Conservation (phyloP, 1,140 invertebrate species). For the Chironomus tepperi region DNA sequence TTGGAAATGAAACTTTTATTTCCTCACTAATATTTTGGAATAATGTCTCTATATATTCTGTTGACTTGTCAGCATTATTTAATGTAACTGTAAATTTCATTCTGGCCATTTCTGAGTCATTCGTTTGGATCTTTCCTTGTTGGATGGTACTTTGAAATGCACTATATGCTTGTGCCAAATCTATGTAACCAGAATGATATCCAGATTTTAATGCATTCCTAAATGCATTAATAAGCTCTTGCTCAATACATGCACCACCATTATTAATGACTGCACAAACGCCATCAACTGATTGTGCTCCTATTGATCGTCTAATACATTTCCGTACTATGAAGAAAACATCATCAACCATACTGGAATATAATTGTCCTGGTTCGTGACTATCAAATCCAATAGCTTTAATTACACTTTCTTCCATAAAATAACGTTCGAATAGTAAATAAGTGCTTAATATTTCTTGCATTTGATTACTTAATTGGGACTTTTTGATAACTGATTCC, state of each 20-base stretch:
- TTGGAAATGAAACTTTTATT: conserved; percentile 52
- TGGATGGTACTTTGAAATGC: conserved; percentile 73
- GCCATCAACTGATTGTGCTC: conserved; percentile 87
- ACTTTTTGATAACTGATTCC: conserved; percentile 62
- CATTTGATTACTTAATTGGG: conserved; percentile 71
- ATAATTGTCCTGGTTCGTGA: conserved; percentile 57
- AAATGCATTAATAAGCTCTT: conserved; percentile 71
- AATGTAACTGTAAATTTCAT: conserved; percentile 53
- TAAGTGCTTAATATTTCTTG: conserved; percentile 88
- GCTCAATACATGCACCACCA: conserved; percentile 78
- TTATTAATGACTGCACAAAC: conserved; percentile 96
- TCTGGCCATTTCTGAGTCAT: conserved; percentile 65
- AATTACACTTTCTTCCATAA: conserved; percentile 88
- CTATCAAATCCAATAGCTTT: conserved; percentile 88
- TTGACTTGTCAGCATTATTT: conserved; percentile 88
- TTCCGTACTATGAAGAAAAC: conserved; percentile 97
- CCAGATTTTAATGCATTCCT: conserved; percentile 67
- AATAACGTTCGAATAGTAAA: conserved; percentile 85
- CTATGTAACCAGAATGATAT: conserved; percentile 78
- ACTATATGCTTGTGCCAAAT: conserved; percentile 69
- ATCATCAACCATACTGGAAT: conserved; percentile 93
- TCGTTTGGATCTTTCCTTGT: conserved; percentile 69
- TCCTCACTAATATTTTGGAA: conserved; percentile 63
- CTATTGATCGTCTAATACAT: conserved; percentile 81
- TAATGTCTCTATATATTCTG: conserved; percentile 79